These are phyloP conservation scores for Dicrostonyx torquatus DNA, from an alignment of 2,797 vertebrate genomes.

Conservation along the genomic window DNA sequence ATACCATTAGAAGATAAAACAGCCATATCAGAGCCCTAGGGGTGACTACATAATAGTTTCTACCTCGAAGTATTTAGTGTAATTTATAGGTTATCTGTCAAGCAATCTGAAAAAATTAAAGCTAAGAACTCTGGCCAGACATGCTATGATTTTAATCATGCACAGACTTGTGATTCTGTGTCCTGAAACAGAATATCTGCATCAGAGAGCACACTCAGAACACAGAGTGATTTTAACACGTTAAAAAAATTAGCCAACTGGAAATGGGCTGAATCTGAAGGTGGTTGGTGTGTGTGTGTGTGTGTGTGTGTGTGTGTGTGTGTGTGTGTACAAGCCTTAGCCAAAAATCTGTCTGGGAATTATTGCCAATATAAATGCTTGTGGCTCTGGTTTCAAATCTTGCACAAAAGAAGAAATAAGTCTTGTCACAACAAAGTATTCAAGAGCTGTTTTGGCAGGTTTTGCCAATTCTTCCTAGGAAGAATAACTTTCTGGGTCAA, in stretches of 20 bases:
- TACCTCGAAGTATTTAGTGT: background rate
- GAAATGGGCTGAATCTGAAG: constrained; percentile 43
- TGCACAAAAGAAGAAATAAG: constrained; percentile 62
- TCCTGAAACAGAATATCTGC: constrained; percentile 31
- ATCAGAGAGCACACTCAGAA: background rate
- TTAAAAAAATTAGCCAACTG: constrained; percentile 63
- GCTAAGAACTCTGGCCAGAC: background rate
- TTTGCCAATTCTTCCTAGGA: constrained; percentile 41
- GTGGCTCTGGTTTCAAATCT: constrained; percentile 69
- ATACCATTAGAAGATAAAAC: background rate
- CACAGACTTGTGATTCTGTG: background rate
- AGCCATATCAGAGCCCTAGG: background rate
- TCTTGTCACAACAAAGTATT: constrained; percentile 63
- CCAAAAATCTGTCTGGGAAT: constrained; percentile 54
- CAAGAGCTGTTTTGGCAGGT: constrained; percentile 29
- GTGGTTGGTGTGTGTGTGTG: background rate
- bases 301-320: background rate
- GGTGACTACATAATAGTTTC: background rate
- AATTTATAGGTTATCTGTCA: background rate
- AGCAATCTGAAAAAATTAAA: constrained; percentile 28
- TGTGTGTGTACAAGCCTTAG: background rate
- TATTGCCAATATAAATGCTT: constrained; percentile 36
- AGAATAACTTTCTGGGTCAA: constrained; percentile 74
- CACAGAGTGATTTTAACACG: constrained; percentile 47
- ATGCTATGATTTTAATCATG: background rate